Evolutionary conservation across 2,113 vertebrate species (phyloP).

Genomic region (Zootoca vivipara): DNA sequence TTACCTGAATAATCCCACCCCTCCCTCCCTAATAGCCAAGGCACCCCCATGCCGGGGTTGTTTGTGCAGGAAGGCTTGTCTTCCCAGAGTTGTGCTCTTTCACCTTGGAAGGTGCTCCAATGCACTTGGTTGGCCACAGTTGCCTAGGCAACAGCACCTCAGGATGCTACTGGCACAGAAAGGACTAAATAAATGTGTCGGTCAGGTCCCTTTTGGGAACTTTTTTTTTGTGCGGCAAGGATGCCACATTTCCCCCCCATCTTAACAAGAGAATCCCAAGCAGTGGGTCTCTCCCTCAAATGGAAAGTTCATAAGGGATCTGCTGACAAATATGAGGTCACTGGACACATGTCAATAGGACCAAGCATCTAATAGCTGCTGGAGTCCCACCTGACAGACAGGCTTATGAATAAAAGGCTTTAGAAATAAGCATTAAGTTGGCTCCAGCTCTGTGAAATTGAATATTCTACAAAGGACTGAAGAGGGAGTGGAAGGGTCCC

Average conservation of each 20-base stretch:
- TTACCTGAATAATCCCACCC: conserved; percentile 69
- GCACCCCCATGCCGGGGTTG: conserved; percentile 34
- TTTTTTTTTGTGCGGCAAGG: neutral
- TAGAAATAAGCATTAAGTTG: conserved; percentile 68
- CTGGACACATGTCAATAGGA: conserved; percentile 61
- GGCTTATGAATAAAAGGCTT: conserved; percentile 63
- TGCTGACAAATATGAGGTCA: conserved; percentile 68
- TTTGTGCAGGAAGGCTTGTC: conserved; percentile 35
- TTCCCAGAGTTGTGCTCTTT: conserved; percentile 69
- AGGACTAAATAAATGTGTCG: conserved; percentile 38
- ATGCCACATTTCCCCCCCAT: neutral
- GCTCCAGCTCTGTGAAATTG: conserved; percentile 69
- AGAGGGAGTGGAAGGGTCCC: conserved; percentile 65
- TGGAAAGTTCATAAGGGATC: conserved; percentile 65
- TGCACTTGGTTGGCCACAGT: conserved; percentile 55
- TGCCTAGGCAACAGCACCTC: conserved; percentile 38
- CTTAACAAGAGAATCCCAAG: conserved; percentile 44
- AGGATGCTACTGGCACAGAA: conserved; percentile 26
- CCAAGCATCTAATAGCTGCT: conserved; percentile 55
- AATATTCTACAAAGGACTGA: conserved; percentile 67
- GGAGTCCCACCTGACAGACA: conserved; percentile 22
- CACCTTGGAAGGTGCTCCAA: conserved; percentile 51
- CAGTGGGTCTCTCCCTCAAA: conserved; percentile 68
- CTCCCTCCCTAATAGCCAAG: conserved; percentile 36
- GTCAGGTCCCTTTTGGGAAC: conserved; percentile 18